Base-by-base conservation (phyloP, 2,888 invertebrate species). In the Pardosa pseudoannulata region DNA sequence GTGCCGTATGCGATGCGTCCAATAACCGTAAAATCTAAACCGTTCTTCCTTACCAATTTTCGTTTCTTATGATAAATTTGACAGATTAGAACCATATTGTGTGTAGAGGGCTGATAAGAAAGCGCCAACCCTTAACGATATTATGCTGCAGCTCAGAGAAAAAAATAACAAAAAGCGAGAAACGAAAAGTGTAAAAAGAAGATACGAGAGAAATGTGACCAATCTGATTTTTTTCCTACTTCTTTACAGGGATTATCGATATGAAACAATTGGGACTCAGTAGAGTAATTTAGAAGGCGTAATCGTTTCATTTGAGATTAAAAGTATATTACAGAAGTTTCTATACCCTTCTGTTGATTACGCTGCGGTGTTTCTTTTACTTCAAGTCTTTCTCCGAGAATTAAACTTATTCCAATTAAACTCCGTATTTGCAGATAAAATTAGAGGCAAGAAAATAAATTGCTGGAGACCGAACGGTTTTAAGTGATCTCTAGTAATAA, bases 21-120 rank as follows among this genome's bases (percentile, higher is more conserved):
- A n/a, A n/a, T n/a, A n/a, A n/a, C n/a, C n/a, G n/a, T n/a, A n/a
- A n/a, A n/a, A n/a, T n/a, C n/a, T n/a, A n/a, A n/a, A n/a, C n/a
- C n/a, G n/a, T n/a, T n/a, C n/a, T n/a, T n/a, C n/a, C n/a, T n/a
- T n/a, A n/a, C n/a, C n/a, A n/a, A n/a, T n/a, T n/a, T n/a, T n/a
- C n/a, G n/a, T n/a, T n/a, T n/a, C n/a, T n/a, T n/a, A n/a, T n/a
- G 74, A 74, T 62, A 68, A 81, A 81, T 74, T 81, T 67, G 39
- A 62, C 74, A 74, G 81, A 81, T 81, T 81, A 81, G n/a, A 75
- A 81, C 81, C 81, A 70, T 81, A 81, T 81, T 74, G 81, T 81
- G 81, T 68, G 80, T 36, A 39, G 32, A 11, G 29, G n/a, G n/a
- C 68, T 41, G 81, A 74, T 81, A 81, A 81, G 27, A 64, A 28